Percentiles rank a stretch among this genome's conserved stretches.
phyloP scores from a whole-genome alignment of 2,113 vertebrate genomes.

The Orientallactaga bullata region DNA sequence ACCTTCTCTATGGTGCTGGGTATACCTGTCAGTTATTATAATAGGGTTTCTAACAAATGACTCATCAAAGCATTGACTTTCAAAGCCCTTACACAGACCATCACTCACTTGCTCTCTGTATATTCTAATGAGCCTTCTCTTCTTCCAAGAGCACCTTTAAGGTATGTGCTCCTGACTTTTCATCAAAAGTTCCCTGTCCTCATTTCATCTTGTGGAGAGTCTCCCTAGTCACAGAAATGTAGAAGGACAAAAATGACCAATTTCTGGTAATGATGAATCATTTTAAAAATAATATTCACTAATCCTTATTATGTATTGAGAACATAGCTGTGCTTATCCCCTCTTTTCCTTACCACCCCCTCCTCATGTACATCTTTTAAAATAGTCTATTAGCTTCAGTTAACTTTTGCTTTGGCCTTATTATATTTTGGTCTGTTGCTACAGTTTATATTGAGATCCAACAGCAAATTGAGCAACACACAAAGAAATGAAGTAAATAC shows the following conservation, averaged over 20 bases:
- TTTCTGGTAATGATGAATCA: conserved; percentile 54
- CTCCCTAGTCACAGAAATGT: conserved; percentile 55
- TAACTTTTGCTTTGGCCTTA: background rate
- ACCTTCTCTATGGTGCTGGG: conserved; percentile 65
- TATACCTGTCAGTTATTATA: conserved; percentile 82
- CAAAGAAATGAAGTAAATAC: conserved; percentile 59
- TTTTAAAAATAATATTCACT: conserved; percentile 43
- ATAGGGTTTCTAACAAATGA: conserved; percentile 83
- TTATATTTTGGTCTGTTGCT: background rate
- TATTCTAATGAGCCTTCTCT: conserved; percentile 69
- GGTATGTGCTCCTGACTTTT: conserved; percentile 71
- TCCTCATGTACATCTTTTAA: background rate
- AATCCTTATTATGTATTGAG: conserved; percentile 37
- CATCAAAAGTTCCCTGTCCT: conserved; percentile 75
- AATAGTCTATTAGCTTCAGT: conserved; percentile 50
- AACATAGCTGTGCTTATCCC: background rate
- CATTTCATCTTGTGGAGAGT: conserved; percentile 59
- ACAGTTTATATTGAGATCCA: background rate
- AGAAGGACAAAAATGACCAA: conserved; percentile 58
- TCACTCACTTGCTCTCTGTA: conserved; percentile 78
- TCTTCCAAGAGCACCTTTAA: conserved; percentile 78
- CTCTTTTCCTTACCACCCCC: background rate
- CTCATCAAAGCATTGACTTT: conserved; percentile 78
- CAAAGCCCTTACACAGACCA: conserved; percentile 79
- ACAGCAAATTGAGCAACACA: background rate